Conservation (phyloP, 2,113 vertebrate species). For the Hucho hucho region DNA sequence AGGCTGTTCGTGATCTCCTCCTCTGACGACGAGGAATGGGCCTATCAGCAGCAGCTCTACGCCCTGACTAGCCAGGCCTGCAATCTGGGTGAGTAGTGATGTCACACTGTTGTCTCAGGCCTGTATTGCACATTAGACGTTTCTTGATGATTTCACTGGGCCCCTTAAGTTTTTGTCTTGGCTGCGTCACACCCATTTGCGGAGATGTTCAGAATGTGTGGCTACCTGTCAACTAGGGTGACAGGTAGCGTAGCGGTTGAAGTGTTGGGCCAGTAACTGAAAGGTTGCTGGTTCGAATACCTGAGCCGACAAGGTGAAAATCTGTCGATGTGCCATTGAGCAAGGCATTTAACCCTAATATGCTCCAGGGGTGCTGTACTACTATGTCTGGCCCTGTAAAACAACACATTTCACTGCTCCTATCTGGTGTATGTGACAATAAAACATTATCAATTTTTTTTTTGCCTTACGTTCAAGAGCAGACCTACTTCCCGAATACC, state of each 20-base stretch:
- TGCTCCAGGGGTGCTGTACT: too few relatives aligned
- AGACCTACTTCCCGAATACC: background rate
- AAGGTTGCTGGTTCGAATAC: too few relatives aligned
- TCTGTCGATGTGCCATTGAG: too few relatives aligned
- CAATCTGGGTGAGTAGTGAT: conserved; percentile 81
- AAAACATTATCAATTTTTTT: background rate
- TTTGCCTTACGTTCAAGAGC: background rate
- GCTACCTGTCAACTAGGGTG: background rate
- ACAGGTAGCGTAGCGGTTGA: background rate
- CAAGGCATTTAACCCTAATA: too few relatives aligned
- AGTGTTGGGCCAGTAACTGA: too few relatives aligned
- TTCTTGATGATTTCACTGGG: background rate
- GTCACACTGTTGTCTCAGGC: background rate
- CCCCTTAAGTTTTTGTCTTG: background rate
- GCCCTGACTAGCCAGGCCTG: conserved; percentile 85
- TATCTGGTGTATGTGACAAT: too few relatives aligned
- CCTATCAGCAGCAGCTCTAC: conserved; percentile 87
- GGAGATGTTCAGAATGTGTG: background rate
- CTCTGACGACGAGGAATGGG: conserved; percentile 85
- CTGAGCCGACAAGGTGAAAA: too few relatives aligned
- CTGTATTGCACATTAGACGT: background rate
- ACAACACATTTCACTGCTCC: too few relatives aligned
- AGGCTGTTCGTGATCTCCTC: conserved; percentile 84
- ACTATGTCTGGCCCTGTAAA: too few relatives aligned
- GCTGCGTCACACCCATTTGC: background rate